Evolutionary conservation across 30 jellyfish, hydroid and myxozoan genomes (phyloP).

Genomic region (Chrysaora quinquecirrha): DNA sequence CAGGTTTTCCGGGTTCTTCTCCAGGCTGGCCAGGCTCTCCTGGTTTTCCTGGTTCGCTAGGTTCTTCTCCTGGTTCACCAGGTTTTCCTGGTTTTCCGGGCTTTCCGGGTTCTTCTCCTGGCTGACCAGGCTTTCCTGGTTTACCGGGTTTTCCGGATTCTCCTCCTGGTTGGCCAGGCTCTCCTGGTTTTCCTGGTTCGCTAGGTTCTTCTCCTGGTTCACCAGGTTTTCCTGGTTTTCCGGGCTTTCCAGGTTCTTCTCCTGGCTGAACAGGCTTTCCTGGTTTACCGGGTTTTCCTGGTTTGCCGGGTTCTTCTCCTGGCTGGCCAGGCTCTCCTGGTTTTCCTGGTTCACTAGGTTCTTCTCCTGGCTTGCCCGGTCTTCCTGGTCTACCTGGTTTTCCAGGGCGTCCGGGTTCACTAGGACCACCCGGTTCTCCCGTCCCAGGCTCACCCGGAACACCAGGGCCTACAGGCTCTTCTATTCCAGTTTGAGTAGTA

Average conservation of each 20-base stretch:
- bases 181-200: neutral
- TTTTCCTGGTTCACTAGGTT: neutral
- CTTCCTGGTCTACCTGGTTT: neutral
- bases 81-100: slow-evolving; percentile 14
- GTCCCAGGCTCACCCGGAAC: neutral
- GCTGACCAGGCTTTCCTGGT: slow-evolving; percentile 13
- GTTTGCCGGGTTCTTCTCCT: slow-evolving; percentile 21
- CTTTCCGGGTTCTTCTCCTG: slow-evolving; percentile 5
- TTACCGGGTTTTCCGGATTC: slow-evolving; percentile 11
- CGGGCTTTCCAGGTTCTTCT: slow-evolving; percentile 11
- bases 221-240: slow-evolving; percentile 9
- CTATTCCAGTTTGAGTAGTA: neutral
- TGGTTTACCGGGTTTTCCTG: neutral
- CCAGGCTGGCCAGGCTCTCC: slow-evolving; percentile 10
- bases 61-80: slow-evolving; percentile 7
- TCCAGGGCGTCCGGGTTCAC: neutral
- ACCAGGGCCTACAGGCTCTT: neutral
- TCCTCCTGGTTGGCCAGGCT: slow-evolving; percentile 4
- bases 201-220: slow-evolving; percentile 2
- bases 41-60: neutral
- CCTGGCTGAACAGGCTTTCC: slow-evolving; percentile 1
- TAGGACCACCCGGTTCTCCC: neutral
- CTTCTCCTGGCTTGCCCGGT: slow-evolving; percentile 1
- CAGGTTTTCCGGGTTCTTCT: neutral
- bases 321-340: slow-evolving; percentile 9